phyloP scores from a whole-genome alignment of 1,140 invertebrate genomes.

The Magallana gigas region DNA sequence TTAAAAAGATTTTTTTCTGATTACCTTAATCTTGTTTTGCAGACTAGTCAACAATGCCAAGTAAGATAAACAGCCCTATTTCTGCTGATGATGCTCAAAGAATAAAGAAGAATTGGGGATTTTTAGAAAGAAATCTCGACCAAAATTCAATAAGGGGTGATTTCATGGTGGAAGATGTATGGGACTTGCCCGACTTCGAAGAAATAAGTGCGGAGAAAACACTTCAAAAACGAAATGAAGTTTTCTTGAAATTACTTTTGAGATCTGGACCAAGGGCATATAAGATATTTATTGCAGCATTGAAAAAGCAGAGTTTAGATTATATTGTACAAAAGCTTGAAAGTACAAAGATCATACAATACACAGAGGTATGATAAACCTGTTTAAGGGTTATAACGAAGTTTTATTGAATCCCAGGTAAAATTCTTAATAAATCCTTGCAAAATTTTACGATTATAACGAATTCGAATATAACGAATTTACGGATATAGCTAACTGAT shows the following conservation, averaged over 20 bases:
- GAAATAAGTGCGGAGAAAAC: neutral
- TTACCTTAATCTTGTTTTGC: too few species aligned
- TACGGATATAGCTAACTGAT: too few species aligned
- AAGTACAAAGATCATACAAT: neutral
- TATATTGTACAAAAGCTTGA: constrained; percentile 11
- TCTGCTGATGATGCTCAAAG: neutral
- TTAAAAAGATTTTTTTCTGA: too few species aligned
- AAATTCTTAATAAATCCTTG: too few species aligned
- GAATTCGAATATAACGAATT: too few species aligned
- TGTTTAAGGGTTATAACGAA: too few species aligned
- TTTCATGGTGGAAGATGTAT: neutral
- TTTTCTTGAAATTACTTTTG: neutral
- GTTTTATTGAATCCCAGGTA: too few species aligned
- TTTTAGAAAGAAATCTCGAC: neutral
- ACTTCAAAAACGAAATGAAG: neutral
- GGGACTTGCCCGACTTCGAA: neutral
- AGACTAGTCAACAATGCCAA: neutral
- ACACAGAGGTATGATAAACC: neutral
- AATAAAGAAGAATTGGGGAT: constrained; percentile 8
- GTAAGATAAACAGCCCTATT: neutral
- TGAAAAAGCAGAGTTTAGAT: neutral
- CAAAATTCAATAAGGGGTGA: neutral
- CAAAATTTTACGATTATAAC: too few species aligned
- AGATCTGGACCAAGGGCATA: neutral
- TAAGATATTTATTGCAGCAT: neutral